Conservation (phyloP, 2,888 invertebrate species). For the Dichetophora obliterata region DNA sequence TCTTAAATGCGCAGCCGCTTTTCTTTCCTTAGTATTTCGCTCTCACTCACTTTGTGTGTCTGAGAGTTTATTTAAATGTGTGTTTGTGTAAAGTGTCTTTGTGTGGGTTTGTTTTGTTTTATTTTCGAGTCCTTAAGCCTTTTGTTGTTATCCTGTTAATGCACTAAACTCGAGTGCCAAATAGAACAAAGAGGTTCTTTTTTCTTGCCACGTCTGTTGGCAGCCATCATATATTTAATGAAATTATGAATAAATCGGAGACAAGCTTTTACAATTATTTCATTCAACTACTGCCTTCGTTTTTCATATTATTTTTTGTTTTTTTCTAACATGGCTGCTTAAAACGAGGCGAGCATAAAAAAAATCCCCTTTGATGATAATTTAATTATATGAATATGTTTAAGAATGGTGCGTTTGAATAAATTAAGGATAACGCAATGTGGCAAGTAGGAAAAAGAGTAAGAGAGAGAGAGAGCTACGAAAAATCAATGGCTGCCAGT, state of each 20-base stretch:
- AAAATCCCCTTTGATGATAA: background rate
- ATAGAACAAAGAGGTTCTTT: slow-evolving; percentile 17
- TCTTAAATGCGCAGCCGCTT: slow-evolving; percentile 53
- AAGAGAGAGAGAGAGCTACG: background rate
- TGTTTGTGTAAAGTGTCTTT: slow-evolving; percentile 8
- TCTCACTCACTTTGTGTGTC: slow-evolving; percentile 23
- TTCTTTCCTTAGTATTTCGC: slow-evolving; percentile 29
- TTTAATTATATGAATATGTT: slow-evolving; percentile 28
- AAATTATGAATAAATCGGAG: slow-evolving; percentile 21
- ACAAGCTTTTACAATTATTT: slow-evolving; percentile 1
- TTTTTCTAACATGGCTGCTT: slow-evolving; percentile 20
- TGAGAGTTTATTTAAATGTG: background rate
- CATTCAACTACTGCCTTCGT: background rate
- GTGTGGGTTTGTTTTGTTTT: slow-evolving; percentile 18
- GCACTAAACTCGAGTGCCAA: slow-evolving; percentile 14
- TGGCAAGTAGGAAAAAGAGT: background rate
- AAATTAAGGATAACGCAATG: background rate
- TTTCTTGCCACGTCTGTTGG: slow-evolving; percentile 19
- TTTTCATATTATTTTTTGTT: background rate
- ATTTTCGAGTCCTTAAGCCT: slow-evolving; percentile 32
- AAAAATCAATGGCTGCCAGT: slow-evolving; percentile 37
- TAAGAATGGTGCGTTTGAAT: background rate
- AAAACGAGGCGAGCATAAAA: slow-evolving; percentile 23
- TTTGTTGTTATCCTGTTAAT: slow-evolving; percentile 39
- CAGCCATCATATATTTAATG: background rate